Conservation (phyloP, 2,113 vertebrate genomes). For the Chlorodrepanis virens region DNA sequence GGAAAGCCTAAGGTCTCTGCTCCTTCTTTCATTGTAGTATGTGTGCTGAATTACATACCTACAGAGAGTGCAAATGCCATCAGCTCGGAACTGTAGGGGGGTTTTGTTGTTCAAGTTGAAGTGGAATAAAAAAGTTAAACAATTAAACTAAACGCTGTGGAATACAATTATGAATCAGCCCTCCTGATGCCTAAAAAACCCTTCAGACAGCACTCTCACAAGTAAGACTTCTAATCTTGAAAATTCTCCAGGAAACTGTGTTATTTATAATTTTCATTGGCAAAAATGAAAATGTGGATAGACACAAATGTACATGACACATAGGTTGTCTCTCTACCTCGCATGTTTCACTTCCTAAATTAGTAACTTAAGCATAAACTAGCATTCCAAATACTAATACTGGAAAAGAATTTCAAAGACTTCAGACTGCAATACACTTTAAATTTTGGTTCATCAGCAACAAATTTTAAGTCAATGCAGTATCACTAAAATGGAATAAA, state of each 20-base stretch:
- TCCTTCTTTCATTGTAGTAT: neutral
- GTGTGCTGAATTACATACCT: neutral
- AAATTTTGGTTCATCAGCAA: neutral
- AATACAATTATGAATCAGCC: neutral
- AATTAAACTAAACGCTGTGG: neutral
- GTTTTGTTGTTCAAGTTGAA: neutral
- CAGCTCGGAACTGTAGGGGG: neutral
- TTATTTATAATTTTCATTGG: neutral
- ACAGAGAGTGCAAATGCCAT: neutral
- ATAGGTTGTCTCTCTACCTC: neutral
- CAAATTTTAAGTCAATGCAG: neutral
- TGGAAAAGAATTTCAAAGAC: neutral
- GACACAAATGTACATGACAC: neutral
- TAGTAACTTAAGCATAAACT: neutral
- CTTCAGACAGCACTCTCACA: neutral
- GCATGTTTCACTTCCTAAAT: neutral
- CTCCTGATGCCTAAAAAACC: neutral
- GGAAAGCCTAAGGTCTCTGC: neutral
- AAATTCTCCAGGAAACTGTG: neutral
- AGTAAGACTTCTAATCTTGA: neutral
- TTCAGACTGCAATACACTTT: neutral
- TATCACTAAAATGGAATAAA: neutral
- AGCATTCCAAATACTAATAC: neutral
- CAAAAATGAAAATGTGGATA: neutral
- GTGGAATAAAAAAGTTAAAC: neutral